A percentile compares a stretch with the other conserved stretches of the same genome.
Evolutionary conservation across 2,888 invertebrate genomes (phyloP).

Genomic region (Archips xylosteana): DNA sequence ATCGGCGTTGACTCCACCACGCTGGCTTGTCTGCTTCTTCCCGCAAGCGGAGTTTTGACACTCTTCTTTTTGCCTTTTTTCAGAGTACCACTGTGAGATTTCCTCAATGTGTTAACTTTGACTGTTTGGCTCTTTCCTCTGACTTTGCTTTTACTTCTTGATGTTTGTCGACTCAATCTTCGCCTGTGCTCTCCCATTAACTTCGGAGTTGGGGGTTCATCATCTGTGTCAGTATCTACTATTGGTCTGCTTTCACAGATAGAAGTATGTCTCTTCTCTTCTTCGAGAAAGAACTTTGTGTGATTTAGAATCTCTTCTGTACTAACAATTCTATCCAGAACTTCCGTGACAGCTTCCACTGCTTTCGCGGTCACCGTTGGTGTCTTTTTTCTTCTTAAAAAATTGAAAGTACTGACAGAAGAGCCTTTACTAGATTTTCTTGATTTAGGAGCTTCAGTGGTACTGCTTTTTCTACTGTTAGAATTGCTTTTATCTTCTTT

Average conservation of each 20-base stretch:
- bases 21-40: constrained; percentile 76
- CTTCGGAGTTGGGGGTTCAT: constrained; percentile 70
- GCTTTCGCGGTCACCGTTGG: constrained; percentile 69
- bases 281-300: constrained; percentile 75
- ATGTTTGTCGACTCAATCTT: constrained; percentile 76
- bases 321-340: constrained; percentile 60
- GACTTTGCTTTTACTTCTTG: constrained; percentile 79
- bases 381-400: constrained; percentile 76
- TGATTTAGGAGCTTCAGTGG: constrained; percentile 68
- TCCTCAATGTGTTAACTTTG: constrained; percentile 76
- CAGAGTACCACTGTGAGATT: constrained; percentile 78
- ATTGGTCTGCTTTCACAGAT: constrained; percentile 59
- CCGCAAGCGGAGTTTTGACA: constrained; percentile 63
- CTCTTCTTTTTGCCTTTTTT: constrained; percentile 79
- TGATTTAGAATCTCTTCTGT: constrained; percentile 71
- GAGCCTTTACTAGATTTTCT: constrained; percentile 78
- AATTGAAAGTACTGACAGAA: constrained; percentile 76
- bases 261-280: constrained; percentile 70
- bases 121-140: constrained; percentile 79
- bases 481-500: constrained; percentile 71
- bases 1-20: constrained; percentile 73
- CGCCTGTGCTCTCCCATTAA: constrained; percentile 71
- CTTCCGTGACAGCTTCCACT: constrained; percentile 75
- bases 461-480: constrained; percentile 68
- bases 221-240: constrained; percentile 75